A percentile compares a stretch with the other conserved stretches of the same genome.
Conservation (phyloP, 2,113 vertebrate genomes). For the Alexandromys fortis region DNA sequence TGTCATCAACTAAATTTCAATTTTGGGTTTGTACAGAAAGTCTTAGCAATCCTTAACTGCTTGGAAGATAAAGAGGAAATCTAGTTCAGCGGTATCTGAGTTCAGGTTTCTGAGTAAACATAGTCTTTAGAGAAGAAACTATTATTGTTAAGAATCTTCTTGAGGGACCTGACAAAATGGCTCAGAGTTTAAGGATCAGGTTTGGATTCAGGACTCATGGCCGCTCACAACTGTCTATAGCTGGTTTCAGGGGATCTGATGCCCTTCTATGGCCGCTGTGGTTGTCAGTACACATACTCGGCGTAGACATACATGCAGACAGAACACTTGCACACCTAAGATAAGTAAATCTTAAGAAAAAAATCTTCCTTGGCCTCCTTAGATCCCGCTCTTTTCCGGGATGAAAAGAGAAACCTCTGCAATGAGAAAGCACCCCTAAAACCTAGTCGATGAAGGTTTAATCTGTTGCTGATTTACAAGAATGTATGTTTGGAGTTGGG, state of each 20-base stretch:
- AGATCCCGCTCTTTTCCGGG: background rate
- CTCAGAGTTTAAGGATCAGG: background rate
- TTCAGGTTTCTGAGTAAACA: constrained; percentile 40
- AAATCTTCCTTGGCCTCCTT: constrained; percentile 7
- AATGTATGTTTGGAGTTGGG: background rate
- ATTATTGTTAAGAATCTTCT: background rate
- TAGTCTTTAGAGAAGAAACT: background rate
- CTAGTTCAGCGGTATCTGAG: constrained; percentile 11
- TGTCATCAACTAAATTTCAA: constrained; percentile 20
- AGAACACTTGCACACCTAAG: background rate
- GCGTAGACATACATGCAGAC: background rate
- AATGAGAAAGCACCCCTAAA: background rate
- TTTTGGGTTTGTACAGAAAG: background rate
- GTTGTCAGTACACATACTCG: background rate
- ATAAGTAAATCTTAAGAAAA: background rate
- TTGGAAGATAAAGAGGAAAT: background rate
- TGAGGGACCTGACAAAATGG: background rate
- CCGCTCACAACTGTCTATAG: background rate
- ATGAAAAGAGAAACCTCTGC: background rate
- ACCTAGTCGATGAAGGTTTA: background rate
- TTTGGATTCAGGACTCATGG: background rate
- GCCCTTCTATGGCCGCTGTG: background rate
- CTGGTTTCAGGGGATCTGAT: background rate
- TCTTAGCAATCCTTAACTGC: background rate
- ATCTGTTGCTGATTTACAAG: background rate